A percentile compares a stretch with the other conserved stretches of the same genome.
These are phyloP conservation scores for Drosophila meridiana DNA, from an alignment of 2,888 invertebrate genomes.

Conservation along the genomic window DNA sequence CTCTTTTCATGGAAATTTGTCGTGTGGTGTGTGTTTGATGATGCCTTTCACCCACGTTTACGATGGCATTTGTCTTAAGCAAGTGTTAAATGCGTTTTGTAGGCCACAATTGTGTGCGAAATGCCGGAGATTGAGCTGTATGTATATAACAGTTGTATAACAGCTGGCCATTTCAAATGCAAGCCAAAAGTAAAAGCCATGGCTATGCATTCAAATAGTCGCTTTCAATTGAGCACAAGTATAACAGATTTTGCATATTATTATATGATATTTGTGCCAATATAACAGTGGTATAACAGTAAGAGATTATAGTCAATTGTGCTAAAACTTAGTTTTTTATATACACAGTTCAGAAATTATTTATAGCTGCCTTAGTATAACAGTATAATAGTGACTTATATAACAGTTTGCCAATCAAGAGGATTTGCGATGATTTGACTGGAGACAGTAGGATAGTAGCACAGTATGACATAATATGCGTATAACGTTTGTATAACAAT, in stretches of 20 bases:
- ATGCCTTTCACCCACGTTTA: slow-evolving; percentile 66
- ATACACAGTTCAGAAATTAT: background rate
- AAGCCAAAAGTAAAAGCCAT: slow-evolving; percentile 1
- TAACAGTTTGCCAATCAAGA: background rate
- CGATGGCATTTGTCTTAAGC: slow-evolving; percentile 15
- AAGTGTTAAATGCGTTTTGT: slow-evolving; percentile 19
- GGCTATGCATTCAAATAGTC: background rate
- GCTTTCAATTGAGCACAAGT: background rate
- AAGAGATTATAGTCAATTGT: background rate
- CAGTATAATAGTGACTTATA: background rate
- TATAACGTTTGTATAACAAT: slow-evolving; percentile 16
- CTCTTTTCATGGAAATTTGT: slow-evolving; percentile 40
- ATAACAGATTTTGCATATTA: slow-evolving; percentile 18
- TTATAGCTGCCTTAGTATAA: background rate
- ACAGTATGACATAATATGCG: background rate
- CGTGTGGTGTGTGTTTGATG: slow-evolving; percentile 25
- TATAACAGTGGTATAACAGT: slow-evolving; percentile 12
- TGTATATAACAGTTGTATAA: slow-evolving; percentile 19
- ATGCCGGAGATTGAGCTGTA: slow-evolving; percentile 8
- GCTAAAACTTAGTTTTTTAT: background rate
- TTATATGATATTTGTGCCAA: background rate
- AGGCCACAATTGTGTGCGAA: slow-evolving; percentile 14
- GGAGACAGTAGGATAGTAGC: background rate
- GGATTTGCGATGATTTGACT: background rate
- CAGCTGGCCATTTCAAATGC: slow-evolving; percentile 1